phyloP scores from a whole-genome alignment of 1,140 invertebrate genomes.

The Orchesella cincta region DNA sequence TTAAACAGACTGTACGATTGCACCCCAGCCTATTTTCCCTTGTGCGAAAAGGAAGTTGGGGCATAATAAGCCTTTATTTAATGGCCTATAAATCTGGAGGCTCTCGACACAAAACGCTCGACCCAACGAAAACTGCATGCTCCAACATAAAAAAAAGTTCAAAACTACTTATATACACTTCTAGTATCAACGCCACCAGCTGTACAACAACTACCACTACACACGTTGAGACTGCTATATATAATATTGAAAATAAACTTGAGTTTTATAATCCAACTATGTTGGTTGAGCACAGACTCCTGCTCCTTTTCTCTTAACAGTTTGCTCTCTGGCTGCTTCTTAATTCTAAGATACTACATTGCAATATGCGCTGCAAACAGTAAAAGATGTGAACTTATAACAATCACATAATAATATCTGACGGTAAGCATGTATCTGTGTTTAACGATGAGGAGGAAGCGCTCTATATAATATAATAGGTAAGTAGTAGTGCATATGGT shows the following conservation, averaged over 20 bases:
- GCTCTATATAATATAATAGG: too few species aligned
- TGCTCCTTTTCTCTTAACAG: not conserved
- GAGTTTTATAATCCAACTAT: not conserved
- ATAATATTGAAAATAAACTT: not conserved
- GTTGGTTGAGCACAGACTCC: too few species aligned
- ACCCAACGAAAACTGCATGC: slow-evolving; percentile 50
- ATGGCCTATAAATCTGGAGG: slow-evolving; percentile 51
- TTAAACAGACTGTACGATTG: not conserved
- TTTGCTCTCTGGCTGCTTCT: not conserved
- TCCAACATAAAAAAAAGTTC: slow-evolving; percentile 46
- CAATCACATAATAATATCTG: too few species aligned
- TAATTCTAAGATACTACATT: too few species aligned
- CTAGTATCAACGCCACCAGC: too few species aligned
- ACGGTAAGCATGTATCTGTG: too few species aligned
- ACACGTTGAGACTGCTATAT: too few species aligned
- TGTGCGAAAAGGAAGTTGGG: slow-evolving; percentile 49
- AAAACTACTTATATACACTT: not conserved
- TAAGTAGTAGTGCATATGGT: too few species aligned
- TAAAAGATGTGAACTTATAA: too few species aligned
- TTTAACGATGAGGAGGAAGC: too few species aligned
- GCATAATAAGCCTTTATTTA: slow-evolving; percentile 52
- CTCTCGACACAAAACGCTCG: slow-evolving; percentile 51
- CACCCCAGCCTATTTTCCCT: slow-evolving; percentile 16
- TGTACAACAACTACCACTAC: too few species aligned
- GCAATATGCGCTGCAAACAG: too few species aligned